Conservation (phyloP, 1,140 invertebrate species). For the Euglossa dilemma region DNA sequence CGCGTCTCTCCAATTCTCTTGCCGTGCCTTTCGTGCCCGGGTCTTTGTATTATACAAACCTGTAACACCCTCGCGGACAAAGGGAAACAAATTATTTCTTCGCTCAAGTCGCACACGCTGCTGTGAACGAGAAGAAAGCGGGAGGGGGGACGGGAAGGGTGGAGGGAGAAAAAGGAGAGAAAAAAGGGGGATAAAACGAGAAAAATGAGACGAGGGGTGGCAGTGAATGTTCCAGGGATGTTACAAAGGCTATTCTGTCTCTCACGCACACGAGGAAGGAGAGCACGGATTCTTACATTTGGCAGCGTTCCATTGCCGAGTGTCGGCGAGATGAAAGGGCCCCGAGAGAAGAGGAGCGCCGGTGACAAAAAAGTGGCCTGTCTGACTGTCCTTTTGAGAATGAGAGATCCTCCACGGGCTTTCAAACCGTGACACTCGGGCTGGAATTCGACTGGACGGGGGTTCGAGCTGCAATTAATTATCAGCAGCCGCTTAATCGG, state of each 20-base stretch:
- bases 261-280: constrained; percentile 1
- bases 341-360: background rate
- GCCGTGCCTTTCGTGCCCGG: background rate
- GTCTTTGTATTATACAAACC: background rate
- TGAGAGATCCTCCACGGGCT: background rate
- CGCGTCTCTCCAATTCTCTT: background rate
- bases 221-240: constrained; percentile 45
- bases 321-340: constrained; percentile 50
- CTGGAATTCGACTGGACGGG: background rate
- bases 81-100: constrained; percentile 3
- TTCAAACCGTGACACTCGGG: background rate
- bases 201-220: background rate
- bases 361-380: constrained; percentile 27
- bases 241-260: constrained; percentile 37
- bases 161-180: no score
- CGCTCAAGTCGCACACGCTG: background rate
- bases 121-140: background rate
- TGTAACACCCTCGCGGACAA: background rate
- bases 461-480: constrained; percentile 52
- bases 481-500: constrained; percentile 38
- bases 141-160: no score
- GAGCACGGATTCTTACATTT: constrained; percentile 39
- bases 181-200: no score
- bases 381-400: constrained; percentile 11
- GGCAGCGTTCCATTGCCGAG: constrained; percentile 33